Percentiles rank a stretch among this genome's conserved stretches.
These are phyloP conservation scores for Macrotus californicus DNA, from an alignment of 2,113 vertebrate genomes.

Conservation along the genomic window DNA sequence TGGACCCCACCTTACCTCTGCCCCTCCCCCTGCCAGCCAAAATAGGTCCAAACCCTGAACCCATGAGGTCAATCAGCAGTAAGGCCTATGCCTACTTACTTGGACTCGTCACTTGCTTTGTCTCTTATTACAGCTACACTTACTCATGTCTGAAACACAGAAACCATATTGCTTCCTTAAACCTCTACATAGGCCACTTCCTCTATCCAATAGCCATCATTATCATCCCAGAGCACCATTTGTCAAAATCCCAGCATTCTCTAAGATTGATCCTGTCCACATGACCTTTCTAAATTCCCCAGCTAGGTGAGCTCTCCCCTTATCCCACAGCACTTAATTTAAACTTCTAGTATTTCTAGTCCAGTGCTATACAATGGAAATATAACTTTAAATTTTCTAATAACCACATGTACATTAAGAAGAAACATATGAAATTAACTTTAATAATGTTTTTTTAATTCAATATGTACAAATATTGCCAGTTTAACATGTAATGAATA, in stretches of 20 bases:
- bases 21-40: not conserved
- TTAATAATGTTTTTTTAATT: not conserved
- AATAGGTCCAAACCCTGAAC: not conserved
- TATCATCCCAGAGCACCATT: not conserved
- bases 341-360: slow-evolving; percentile 5
- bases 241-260: slow-evolving; percentile 36
- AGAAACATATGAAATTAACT: not conserved
- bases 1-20: not conserved
- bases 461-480: not conserved
- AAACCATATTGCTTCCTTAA: not conserved
- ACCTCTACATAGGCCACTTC: not conserved
- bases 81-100: not conserved
- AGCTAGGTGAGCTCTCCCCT: not conserved
- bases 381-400: slow-evolving; percentile 12
- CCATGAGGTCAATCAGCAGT: not conserved
- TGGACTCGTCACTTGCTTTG: not conserved
- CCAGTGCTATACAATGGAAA: not conserved
- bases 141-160: not conserved
- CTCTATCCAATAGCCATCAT: not conserved
- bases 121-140: not conserved
- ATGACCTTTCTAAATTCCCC: not conserved
- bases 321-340: not conserved
- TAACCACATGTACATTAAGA: not conserved
- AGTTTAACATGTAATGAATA: not conserved
- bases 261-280: not conserved